Evolutionary conservation across 2,888 invertebrate species (phyloP).

Genomic region (Amphipoea lucens): DNA sequence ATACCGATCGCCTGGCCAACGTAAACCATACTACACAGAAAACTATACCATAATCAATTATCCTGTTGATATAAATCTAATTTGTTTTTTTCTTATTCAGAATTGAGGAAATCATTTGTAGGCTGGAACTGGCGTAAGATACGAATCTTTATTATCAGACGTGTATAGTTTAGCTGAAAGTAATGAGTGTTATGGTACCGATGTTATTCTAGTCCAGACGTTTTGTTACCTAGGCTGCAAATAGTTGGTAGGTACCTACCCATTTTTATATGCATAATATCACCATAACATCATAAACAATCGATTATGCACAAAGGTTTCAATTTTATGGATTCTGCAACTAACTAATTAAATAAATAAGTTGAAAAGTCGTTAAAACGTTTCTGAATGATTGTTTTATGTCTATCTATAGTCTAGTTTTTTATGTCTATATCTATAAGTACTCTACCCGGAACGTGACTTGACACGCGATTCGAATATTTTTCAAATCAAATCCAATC

Average conservation of each 20-base stretch:
- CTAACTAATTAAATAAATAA: not conserved
- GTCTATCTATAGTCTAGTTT: not conserved
- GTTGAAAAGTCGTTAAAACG: not conserved
- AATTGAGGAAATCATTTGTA: conserved; percentile 62
- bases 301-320: not conserved
- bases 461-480: not conserved
- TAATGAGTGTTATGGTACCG: conserved; percentile 19
- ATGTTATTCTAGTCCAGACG: conserved; percentile 12
- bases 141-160: conserved; percentile 38
- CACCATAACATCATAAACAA: not conserved
- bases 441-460: not conserved
- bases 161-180: conserved; percentile 35
- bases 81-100: conserved; percentile 55
- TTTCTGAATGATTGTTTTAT: not conserved
- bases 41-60: conserved; percentile 61
- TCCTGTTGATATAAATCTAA: conserved; percentile 65
- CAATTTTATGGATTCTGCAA: not conserved
- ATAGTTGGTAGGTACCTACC: not conserved
- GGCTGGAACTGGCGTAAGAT: conserved; percentile 32
- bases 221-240: conserved; percentile 19
- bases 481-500: not conserved
- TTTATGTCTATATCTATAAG: not conserved
- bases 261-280: not conserved
- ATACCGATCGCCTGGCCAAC: conserved; percentile 73
- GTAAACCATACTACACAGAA: conserved; percentile 45